These are phyloP conservation scores for Anabacerthia variegaticeps DNA, from an alignment of 2,797 vertebrate genomes.

Conservation along the genomic window DNA sequence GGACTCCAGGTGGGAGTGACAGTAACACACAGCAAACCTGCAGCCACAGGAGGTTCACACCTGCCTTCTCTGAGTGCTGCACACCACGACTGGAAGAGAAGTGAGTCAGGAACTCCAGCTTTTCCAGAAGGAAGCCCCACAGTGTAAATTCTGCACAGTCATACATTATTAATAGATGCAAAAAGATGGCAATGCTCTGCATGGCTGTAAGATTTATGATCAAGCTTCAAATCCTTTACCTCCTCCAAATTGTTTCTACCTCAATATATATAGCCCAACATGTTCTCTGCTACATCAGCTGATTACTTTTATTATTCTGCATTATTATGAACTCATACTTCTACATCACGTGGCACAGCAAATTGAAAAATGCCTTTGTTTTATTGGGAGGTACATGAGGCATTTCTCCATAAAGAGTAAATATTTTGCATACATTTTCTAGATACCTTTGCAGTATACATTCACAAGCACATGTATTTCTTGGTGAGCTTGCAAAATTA, in stretches of 20 bases:
- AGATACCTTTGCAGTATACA: not conserved
- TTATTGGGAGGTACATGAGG: not conserved
- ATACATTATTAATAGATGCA: not conserved
- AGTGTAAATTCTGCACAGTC: not conserved
- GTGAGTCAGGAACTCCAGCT: not conserved
- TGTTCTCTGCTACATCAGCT: not conserved
- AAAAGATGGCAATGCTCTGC: not conserved
- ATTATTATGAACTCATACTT: not conserved
- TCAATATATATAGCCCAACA: not conserved
- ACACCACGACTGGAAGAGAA: fast-evolving
- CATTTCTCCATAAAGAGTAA: not conserved
- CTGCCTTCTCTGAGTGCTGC: fast-evolving
- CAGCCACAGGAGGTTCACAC: not conserved
- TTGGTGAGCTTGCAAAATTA: not conserved
- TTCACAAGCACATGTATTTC: not conserved
- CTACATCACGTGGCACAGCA: not conserved
- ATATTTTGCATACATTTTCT: not conserved
- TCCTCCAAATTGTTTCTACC: not conserved
- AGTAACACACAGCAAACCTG: not conserved
- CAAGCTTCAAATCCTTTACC: not conserved
- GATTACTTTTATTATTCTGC: not conserved
- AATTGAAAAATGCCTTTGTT: not conserved
- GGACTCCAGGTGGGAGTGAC: not conserved
- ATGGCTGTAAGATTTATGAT: not conserved
- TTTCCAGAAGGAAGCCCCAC: not conserved